Evolutionary conservation across 2,888 invertebrate species (phyloP), one percentile per base, ranked within the genome.

Genomic region (Melinaea menophilus): DNA sequence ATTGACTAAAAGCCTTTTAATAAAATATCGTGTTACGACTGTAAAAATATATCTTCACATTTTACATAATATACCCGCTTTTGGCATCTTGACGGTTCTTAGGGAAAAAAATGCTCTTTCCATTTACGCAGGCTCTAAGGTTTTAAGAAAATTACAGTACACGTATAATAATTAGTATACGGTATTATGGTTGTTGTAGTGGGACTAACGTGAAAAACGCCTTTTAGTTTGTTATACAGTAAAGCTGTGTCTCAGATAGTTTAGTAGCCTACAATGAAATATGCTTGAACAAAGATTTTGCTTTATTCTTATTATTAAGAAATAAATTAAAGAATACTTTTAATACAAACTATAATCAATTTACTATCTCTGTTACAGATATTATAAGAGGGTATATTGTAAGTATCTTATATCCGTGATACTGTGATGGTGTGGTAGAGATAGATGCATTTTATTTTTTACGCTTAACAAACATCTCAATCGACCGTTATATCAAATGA

Each of bases 81-180:
- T 67, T 69, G 63, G 65, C 66, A 67, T 69, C 69, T 75, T 71
- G 71, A 74, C 72, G 68, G 78, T 68, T 80, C 77, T 71, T 64
- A 72, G 80, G 80, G 81, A 79, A 69, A 78, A 81, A 82, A 83
- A 84, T 82, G 77, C 78, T 75, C 75, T 76, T 75, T 78, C 73
- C 77, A 75, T 82, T 79, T 79, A 75, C 77, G 72, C 74, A 75
- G 75, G 66, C 67, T 71, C 72, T 76, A 76, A 22, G 22, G 22
- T 75, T 71, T 69, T 69, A 62, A 72, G 71, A 71, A 73, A 75
- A 72, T 64, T 64, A 58, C 66, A 69, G 73, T 22, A 22, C 22
- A 22, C 22, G 22, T 22, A 22, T 22, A 22, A 22, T 22, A 22
- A 72, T 72, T 71, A 74, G 67, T 67, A 70, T 61, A 68, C 63